These are phyloP conservation scores for Semotilus atromaculatus DNA, from an alignment of 2,797 vertebrate genomes.

Conservation along the genomic window DNA sequence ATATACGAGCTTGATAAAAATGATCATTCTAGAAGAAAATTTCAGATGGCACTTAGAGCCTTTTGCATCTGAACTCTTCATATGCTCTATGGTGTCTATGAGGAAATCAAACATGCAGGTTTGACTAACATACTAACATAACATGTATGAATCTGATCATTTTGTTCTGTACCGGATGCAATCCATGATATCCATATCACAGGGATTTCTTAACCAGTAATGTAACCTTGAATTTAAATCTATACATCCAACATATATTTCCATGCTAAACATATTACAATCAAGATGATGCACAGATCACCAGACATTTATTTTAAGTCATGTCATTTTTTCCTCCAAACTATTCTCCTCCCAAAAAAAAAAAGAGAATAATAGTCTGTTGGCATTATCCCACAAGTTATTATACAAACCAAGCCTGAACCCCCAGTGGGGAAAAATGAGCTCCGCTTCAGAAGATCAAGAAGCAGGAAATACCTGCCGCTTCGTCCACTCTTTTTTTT, in stretches of 20 bases:
- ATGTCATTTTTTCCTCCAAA: background rate
- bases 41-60: too few relatives aligned
- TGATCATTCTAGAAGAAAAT: too few relatives aligned
- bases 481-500: conserved; percentile 57
- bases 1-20: too few relatives aligned
- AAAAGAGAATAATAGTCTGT: conserved; percentile 77
- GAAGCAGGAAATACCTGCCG: conserved; percentile 80
- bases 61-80: too few relatives aligned
- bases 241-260: background rate
- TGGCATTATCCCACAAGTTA: conserved; percentile 74
- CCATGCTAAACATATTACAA: conserved; percentile 5
- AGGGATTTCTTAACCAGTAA: background rate
- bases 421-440: conserved; percentile 70
- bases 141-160: background rate
- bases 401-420: conserved; percentile 66
- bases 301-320: background rate
- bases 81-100: too few relatives aligned
- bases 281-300: background rate
- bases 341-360: conserved; percentile 51
- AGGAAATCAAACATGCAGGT: background rate
- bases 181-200: background rate
- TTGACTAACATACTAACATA: background rate
- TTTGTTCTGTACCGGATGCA: background rate
- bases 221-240: background rate
- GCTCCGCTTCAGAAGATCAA: conserved; percentile 74